These are phyloP conservation scores for Pterobdella sp. DNA, from an alignment of 2,888 invertebrate genomes.

Conservation along the genomic window DNA sequence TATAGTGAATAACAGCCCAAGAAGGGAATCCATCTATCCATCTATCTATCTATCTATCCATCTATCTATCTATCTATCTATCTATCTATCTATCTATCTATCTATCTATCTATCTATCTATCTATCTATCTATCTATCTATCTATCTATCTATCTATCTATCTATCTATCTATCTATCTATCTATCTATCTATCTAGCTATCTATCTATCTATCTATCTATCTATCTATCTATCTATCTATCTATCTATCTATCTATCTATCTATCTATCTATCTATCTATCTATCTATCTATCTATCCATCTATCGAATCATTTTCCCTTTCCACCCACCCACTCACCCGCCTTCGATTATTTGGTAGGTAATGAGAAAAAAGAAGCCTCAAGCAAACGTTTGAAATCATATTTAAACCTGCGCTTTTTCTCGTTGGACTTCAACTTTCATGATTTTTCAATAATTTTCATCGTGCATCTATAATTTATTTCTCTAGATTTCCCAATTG, in stretches of 20 bases:
- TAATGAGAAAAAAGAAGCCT: too few relatives aligned
- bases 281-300: background rate
- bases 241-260: background rate
- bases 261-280: background rate
- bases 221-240: background rate
- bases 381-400: too few relatives aligned
- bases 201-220: background rate
- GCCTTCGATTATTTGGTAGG: too few relatives aligned
- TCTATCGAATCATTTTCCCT: background rate
- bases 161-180: background rate
- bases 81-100: background rate
- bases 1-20: background rate
- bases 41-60: constrained; percentile 5
- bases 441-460: too few relatives aligned
- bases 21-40: background rate
- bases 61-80: background rate
- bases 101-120: background rate
- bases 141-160: background rate
- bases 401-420: too few relatives aligned
- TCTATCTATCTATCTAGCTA: background rate
- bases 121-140: constrained; percentile 1
- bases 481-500: too few relatives aligned
- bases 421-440: too few relatives aligned
- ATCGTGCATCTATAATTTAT: too few relatives aligned
- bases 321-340: background rate